Evolutionary conservation across 1,140 invertebrate genomes (phyloP).

Genomic region (Tigriopus japonicus): DNA sequence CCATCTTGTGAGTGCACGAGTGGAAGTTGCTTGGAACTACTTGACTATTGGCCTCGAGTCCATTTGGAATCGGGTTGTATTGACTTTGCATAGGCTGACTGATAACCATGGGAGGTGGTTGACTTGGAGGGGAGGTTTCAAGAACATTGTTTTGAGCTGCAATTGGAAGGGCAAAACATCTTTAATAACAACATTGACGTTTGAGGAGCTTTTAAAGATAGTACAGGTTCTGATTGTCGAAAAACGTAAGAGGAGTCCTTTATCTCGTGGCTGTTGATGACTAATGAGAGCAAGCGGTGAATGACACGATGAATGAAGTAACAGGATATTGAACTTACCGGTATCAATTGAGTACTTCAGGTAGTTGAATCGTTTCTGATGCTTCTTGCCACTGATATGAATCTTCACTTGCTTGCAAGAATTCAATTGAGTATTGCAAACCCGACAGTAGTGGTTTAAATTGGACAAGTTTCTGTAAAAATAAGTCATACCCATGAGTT

Average conservation of each 20-base stretch:
- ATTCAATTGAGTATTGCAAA: slow-evolving; percentile 12
- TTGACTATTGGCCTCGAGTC: too few species aligned
- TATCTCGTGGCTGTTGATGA: not conserved
- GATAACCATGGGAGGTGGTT: too few species aligned
- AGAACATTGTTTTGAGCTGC: too few species aligned
- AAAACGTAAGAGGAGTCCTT: not conserved
- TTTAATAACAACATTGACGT: too few species aligned
- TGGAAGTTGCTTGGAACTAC: too few species aligned
- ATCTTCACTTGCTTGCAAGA: slow-evolving; percentile 7
- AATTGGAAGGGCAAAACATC: too few species aligned
- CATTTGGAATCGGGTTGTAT: too few species aligned
- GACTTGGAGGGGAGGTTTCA: too few species aligned
- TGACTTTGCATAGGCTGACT: too few species aligned
- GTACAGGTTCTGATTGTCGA: not conserved
- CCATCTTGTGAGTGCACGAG: too few species aligned
- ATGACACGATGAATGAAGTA: not conserved
- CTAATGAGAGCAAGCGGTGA: not conserved
- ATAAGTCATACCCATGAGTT: not conserved
- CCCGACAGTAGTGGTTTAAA: slow-evolving; percentile 6
- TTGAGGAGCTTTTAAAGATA: not conserved
- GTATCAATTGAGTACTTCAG: slow-evolving; percentile 5
- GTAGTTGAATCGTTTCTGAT: slow-evolving; percentile 7
- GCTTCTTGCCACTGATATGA: slow-evolving; percentile 6
- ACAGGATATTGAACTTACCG: not conserved
- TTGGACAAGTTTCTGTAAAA: not conserved